These are phyloP conservation scores for Heterochromis multidens DNA, from an alignment of 2,113 vertebrate genomes.

Conservation along the genomic window DNA sequence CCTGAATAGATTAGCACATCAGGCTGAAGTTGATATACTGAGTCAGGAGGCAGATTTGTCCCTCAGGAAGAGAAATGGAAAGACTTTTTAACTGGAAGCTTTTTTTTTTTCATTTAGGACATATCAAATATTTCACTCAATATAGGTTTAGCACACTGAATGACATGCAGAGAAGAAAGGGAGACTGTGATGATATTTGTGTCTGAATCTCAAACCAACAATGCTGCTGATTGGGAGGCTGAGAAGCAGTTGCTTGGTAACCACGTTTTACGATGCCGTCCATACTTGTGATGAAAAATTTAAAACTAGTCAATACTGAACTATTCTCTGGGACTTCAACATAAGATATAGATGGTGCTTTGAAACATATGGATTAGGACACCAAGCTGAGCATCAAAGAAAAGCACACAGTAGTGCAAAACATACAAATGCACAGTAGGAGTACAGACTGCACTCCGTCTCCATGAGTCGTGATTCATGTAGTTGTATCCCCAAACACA, in stretches of 20 bases:
- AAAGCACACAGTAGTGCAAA: neutral
- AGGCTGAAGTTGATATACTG: neutral
- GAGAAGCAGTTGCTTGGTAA: slow-evolving; percentile 79
- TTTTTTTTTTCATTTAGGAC: slow-evolving; percentile 3
- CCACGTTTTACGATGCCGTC: slow-evolving; percentile 68
- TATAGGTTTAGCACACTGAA: slow-evolving; percentile 1
- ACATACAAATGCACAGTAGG: neutral
- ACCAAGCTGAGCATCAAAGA: neutral
- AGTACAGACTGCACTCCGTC: neutral
- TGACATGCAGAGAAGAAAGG: slow-evolving; percentile 14
- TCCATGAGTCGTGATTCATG: neutral
- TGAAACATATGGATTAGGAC: slow-evolving; percentile 26
- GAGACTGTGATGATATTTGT: slow-evolving; percentile 41
- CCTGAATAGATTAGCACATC: slow-evolving; percentile 15
- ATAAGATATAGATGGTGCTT: slow-evolving; percentile 48
- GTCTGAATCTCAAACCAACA: slow-evolving; percentile 48
- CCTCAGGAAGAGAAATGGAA: neutral
- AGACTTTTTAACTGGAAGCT: slow-evolving; percentile 19
- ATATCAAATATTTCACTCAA: slow-evolving; percentile 14
- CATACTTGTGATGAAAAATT: slow-evolving; percentile 76
- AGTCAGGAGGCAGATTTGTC: slow-evolving; percentile 10
- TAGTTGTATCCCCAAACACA: neutral
- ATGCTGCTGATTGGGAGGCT: slow-evolving; percentile 64
- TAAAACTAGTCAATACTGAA: slow-evolving; percentile 57
- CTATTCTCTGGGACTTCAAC: slow-evolving; percentile 51